phyloP scores from a whole-genome alignment of 2,797 vertebrate species.

The Neoniphon sammara region DNA sequence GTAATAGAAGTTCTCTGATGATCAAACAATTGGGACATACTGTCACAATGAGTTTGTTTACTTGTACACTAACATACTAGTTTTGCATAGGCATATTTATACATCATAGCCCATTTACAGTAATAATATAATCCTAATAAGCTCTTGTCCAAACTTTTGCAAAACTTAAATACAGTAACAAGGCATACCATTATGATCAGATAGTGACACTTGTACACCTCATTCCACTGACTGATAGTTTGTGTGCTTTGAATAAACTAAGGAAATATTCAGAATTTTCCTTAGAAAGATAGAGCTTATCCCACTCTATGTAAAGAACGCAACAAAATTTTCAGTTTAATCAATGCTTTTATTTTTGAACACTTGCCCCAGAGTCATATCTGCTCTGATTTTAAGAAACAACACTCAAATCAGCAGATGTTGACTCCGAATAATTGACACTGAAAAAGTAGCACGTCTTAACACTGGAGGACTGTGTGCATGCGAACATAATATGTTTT shows the following conservation, averaged over 20 bases:
- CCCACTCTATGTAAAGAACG: neutral
- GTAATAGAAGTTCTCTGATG: conserved; percentile 28
- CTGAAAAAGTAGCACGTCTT: conserved; percentile 36
- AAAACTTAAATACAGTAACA: neutral
- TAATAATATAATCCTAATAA: neutral
- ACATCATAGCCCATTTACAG: neutral
- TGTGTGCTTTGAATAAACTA: conserved; percentile 15
- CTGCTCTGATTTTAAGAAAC: conserved; percentile 12
- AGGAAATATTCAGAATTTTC: conserved; percentile 13
- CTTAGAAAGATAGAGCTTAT: neutral
- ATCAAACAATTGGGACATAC: conserved; percentile 23
- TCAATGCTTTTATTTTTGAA: conserved; percentile 41
- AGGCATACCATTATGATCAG: neutral
- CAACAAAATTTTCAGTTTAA: neutral
- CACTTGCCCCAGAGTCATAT: conserved; percentile 16
- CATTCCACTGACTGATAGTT: no score
- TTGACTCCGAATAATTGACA: conserved; percentile 37
- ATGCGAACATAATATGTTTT: conserved; percentile 38
- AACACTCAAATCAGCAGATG: conserved; percentile 32
- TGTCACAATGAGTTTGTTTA: conserved; percentile 4
- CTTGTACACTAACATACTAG: neutral
- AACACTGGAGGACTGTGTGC: conserved; percentile 61
- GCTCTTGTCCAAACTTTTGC: neutral
- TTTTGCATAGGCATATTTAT: neutral
- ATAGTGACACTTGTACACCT: neutral